Conservation (phyloP, 2,113 vertebrate genomes). For the Trematomus loennbergii region DNA sequence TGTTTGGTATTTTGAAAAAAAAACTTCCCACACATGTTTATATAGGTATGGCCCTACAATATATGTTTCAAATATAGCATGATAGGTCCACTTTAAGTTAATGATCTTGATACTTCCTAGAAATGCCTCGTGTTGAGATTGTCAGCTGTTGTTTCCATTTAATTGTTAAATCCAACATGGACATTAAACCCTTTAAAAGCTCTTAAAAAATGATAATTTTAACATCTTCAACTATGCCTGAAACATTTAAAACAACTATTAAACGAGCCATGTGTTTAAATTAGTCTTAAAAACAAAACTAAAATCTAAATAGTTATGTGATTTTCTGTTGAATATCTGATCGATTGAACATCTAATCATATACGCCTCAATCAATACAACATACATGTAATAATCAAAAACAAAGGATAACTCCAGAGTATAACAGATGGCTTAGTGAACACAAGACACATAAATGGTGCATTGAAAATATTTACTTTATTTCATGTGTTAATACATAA, state of each 20-base stretch:
- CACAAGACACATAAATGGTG: slow-evolving; percentile 36
- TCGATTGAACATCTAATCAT: not conserved
- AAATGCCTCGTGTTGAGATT: too few species aligned
- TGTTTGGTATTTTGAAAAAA: too few species aligned
- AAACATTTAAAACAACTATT: not conserved
- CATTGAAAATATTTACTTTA: slow-evolving; percentile 87
- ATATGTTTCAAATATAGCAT: too few species aligned
- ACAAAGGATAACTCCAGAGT: too few species aligned
- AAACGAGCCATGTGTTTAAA: not conserved
- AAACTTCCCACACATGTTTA: too few species aligned
- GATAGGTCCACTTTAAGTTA: too few species aligned
- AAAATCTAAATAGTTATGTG: too few species aligned
- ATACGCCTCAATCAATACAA: not conserved
- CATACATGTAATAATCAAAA: too few species aligned
- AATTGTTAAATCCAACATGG: not conserved
- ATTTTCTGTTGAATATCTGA: not conserved
- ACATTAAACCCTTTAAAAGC: not conserved
- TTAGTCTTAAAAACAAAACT: too few species aligned
- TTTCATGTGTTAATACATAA: slow-evolving; percentile 81
- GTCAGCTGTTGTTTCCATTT: not conserved
- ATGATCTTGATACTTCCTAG: too few species aligned
- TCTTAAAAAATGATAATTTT: too few species aligned
- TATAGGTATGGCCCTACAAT: too few species aligned
- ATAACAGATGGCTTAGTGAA: not conserved
- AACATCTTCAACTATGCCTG: not conserved